Evolutionary conservation across 2,888 invertebrate species (phyloP), one percentile per base, ranked within the genome.

Genomic region (Augiades crinisus): DNA sequence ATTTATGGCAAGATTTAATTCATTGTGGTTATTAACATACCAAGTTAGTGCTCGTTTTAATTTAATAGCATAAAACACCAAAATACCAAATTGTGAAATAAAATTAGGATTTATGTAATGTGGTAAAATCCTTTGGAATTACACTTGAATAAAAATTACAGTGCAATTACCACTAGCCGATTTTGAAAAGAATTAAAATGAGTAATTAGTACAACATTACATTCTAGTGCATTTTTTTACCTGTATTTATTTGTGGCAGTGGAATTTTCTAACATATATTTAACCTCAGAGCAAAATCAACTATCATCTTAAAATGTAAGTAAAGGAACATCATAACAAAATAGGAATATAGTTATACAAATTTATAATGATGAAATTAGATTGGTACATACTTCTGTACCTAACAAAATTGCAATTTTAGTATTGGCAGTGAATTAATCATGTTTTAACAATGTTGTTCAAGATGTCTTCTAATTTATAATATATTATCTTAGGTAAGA

Each of bases 311-410:
- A 24, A 44, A 44, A 21, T 33, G n/a, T 21, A 44, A 44, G 33
- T 30, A 21, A 40, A 44, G 44, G 44, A 44, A 44, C 44, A 33
- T 44, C 14, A 33, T 33, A 44, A 33, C 33, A 33, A 33, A 33
- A 13, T 19, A 16, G 14, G 5, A 2, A 43, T 3, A 43, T 1
- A n/a, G 17, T 22, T 24, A 27, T 2, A 27, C n/a, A 10, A 27
- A 10, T 8, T 27, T 10, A 27, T 27, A 27, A 10, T 27, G 2
- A 27, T 8, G n/a, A n/a, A n/a, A n/a, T n/a, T n/a, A n/a, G n/a
- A 27, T 10, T 27, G n/a, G 27, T 27, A 8, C 7, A 7, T 8
- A 24, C 1, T 24, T 24, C 24, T 8, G 24, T 24, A 24, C n/a
- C 24, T 8, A 24, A 36, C 7, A 36, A 36, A 36, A 36, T 2